Evolutionary conservation across 2,113 vertebrate genomes (phyloP).

Genomic region (Neogobius melanostomus): DNA sequence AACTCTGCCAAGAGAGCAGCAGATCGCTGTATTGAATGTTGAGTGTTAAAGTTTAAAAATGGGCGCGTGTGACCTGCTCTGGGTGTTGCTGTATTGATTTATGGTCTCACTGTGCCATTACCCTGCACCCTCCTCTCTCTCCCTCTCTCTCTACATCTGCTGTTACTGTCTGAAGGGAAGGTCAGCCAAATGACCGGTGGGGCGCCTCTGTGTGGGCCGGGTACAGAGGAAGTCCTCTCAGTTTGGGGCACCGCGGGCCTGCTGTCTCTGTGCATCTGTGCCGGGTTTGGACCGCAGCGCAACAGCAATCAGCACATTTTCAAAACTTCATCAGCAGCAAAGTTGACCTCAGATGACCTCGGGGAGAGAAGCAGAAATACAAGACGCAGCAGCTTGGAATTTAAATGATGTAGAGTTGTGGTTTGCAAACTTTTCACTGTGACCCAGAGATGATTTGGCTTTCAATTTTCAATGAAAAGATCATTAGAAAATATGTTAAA

Average conservation of each 20-base stretch:
- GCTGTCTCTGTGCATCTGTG: conserved; percentile 70
- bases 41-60: neutral
- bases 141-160: conserved; percentile 62
- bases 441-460: too few species aligned
- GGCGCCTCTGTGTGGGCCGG: conserved; percentile 50
- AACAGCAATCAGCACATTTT: conserved; percentile 51
- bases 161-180: conserved; percentile 64
- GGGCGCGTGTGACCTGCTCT: conserved; percentile 8
- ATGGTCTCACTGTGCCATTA: conserved; percentile 41
- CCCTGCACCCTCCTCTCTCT: conserved; percentile 13
- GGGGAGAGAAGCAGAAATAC: neutral
- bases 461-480: too few species aligned
- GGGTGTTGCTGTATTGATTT: conserved; percentile 36
- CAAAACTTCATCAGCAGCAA: conserved; percentile 48
- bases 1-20: neutral
- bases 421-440: too few species aligned
- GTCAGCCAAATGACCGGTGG: conserved; percentile 69
- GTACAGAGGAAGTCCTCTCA: conserved; percentile 63
- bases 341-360: conserved; percentile 54
- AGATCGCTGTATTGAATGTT: neutral
- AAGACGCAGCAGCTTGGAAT: too few species aligned
- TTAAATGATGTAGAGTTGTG: too few species aligned
- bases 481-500: too few species aligned
- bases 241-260: conserved; percentile 51
- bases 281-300: conserved; percentile 44